Evolutionary conservation across 2,888 invertebrate species (phyloP).

Genomic region (Octonoba sinensis): DNA sequence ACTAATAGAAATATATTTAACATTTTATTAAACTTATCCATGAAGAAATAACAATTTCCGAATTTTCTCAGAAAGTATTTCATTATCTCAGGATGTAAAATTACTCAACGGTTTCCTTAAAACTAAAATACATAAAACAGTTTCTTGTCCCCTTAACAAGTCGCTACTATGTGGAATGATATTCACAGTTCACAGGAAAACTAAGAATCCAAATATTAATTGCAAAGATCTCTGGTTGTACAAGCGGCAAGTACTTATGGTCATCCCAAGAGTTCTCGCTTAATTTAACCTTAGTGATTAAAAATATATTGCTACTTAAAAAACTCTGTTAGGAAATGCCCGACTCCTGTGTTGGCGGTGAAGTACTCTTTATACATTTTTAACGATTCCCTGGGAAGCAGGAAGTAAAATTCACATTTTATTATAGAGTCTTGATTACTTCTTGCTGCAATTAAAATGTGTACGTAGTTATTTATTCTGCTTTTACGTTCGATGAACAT

Average conservation of each 20-base stretch:
- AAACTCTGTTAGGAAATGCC: conserved; percentile 9
- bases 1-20: too few relatives aligned
- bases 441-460: conserved; percentile 31
- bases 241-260: conserved; percentile 22
- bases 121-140: too few relatives aligned
- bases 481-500: too few relatives aligned
- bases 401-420: conserved; percentile 39
- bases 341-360: conserved; percentile 15
- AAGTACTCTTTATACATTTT: conserved; percentile 15
- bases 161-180: background rate
- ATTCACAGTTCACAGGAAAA: conserved; percentile 17
- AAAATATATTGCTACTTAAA: conserved; percentile 27
- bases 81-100: too few relatives aligned
- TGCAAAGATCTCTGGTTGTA: conserved; percentile 7
- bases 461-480: too few relatives aligned
- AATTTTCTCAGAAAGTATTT: too few relatives aligned
- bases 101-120: too few relatives aligned
- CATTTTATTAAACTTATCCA: too few relatives aligned
- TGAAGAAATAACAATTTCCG: too few relatives aligned
- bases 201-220: conserved; percentile 11
- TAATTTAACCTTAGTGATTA: conserved; percentile 35
- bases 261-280: conserved; percentile 31
- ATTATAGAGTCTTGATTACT: conserved; percentile 45
- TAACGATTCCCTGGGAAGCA: conserved; percentile 32
- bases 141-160: too few relatives aligned